Conservation (phyloP, 2,797 vertebrate species). For the Hippoglossus hippoglossus region DNA sequence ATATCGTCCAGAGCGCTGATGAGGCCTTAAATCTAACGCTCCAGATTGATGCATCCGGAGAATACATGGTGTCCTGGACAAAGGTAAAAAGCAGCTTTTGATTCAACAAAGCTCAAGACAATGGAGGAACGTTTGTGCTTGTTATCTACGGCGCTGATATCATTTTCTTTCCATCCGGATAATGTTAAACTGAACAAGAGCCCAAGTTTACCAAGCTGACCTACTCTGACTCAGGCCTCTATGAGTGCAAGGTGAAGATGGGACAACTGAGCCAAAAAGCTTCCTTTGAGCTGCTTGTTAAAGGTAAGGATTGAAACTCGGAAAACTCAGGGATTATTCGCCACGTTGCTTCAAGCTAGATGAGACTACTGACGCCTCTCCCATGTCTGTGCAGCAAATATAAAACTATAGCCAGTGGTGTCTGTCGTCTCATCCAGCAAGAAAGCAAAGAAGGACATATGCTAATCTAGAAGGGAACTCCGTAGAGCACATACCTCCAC, state of each 20-base stretch:
- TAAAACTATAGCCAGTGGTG: background rate
- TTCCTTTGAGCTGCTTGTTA: constrained; percentile 88
- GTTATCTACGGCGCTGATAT: constrained; percentile 20
- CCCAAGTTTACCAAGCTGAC: constrained; percentile 87
- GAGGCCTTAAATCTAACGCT: constrained; percentile 86
- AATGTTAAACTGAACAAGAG: constrained; percentile 59
- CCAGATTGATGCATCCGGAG: constrained; percentile 85
- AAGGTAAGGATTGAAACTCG: constrained; percentile 84
- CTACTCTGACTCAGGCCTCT: constrained; percentile 91
- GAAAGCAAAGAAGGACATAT: background rate
- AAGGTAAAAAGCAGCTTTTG: constrained; percentile 84
- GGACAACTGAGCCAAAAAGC: constrained; percentile 85
- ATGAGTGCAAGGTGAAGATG: constrained; percentile 88
- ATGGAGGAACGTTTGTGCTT: constrained; percentile 7
- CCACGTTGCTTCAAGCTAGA: background rate
- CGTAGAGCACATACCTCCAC: too few relatives aligned
- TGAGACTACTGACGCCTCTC: background rate
- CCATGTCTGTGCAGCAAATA: background rate
- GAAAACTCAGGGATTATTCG: background rate
- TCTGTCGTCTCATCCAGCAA: background rate
- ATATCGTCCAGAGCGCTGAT: constrained; percentile 85
- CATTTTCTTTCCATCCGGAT: constrained; percentile 76
- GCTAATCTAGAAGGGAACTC: background rate
- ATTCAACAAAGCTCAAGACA: constrained; percentile 14
- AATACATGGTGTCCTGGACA: constrained; percentile 88